A percentile compares a stretch with the other conserved stretches of the same genome.
phyloP scores from a whole-genome alignment of 1,140 invertebrate genomes.

The Drosophila grimshawi region DNA sequence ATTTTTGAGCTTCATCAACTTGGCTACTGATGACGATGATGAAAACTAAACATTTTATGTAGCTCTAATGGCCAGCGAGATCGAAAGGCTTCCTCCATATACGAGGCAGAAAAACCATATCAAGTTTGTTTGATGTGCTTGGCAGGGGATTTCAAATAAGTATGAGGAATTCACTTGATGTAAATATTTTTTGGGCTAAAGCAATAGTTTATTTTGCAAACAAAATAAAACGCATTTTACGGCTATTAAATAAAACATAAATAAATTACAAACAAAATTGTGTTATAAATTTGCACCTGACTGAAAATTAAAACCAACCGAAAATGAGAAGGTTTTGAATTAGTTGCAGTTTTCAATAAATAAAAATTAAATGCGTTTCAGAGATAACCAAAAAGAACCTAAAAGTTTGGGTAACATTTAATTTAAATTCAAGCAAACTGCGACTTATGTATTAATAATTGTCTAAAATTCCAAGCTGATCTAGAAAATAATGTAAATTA shows the following conservation, averaged over 20 bases:
- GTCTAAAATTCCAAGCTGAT: no score
- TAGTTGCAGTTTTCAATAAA: no score
- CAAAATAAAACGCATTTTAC: slow-evolving; percentile 25
- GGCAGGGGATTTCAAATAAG: slow-evolving; percentile 11
- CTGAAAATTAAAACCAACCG: background rate
- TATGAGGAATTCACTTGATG: slow-evolving; percentile 7
- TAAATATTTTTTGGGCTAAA: slow-evolving; percentile 25
- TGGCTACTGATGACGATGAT: background rate
- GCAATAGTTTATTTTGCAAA: slow-evolving; percentile 35
- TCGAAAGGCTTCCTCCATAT: slow-evolving; percentile 3
- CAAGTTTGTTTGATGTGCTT: slow-evolving; percentile 13
- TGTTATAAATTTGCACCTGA: background rate
- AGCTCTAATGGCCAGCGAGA: slow-evolving; percentile 29
- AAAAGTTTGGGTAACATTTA: no score
- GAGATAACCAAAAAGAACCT: no score
- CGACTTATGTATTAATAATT: no score
- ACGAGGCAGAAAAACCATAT: slow-evolving; percentile 5
- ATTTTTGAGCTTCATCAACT: slow-evolving; percentile 1
- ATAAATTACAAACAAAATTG: background rate
- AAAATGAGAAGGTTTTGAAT: no score
- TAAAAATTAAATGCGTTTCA: no score
- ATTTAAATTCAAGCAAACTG: no score
- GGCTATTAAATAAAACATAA: slow-evolving; percentile 11
- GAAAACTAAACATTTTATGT: slow-evolving; percentile 18
- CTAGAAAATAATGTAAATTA: no score